phyloP scores from a whole-genome alignment of 2,113 vertebrate species.

The Crotalus horridus region DNA sequence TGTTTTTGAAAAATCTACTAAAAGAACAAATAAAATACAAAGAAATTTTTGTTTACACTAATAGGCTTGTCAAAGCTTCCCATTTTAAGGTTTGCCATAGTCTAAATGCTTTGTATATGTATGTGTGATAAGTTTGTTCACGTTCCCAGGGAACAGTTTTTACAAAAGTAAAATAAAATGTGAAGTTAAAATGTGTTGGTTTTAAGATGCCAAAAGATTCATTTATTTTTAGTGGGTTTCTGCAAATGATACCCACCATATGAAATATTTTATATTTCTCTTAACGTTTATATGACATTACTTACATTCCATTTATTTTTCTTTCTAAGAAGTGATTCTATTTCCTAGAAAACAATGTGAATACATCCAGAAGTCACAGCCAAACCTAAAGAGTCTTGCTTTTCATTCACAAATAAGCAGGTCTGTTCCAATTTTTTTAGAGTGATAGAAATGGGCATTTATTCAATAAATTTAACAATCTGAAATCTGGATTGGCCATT shows the following conservation, averaged over 20 bases:
- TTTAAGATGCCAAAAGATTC: neutral
- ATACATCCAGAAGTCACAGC: neutral
- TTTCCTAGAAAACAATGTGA: neutral
- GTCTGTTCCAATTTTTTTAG: conserved; percentile 6
- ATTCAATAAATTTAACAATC: neutral
- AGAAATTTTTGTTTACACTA: neutral
- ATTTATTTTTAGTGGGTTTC: neutral
- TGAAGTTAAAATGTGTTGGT: neutral
- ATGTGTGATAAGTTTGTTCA: neutral
- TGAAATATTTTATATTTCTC: neutral
- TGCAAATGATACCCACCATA: neutral
- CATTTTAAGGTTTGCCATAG: neutral
- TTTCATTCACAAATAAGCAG: neutral
- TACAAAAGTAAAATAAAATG: neutral
- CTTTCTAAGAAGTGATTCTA: neutral
- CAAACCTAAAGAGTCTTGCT: neutral
- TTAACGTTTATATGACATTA: neutral
- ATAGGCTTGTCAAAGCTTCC: neutral
- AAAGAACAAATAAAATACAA: neutral
- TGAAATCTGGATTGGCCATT: conserved; percentile 29
- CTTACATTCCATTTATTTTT: neutral
- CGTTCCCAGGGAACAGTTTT: neutral
- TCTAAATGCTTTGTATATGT: neutral
- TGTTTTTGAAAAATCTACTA: neutral
- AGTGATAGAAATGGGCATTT: conserved; percentile 6